Base-by-base conservation (phyloP, 30 jellyfish, hydroid and myxozoan species). In the Turritopsis dohrnii region DNA sequence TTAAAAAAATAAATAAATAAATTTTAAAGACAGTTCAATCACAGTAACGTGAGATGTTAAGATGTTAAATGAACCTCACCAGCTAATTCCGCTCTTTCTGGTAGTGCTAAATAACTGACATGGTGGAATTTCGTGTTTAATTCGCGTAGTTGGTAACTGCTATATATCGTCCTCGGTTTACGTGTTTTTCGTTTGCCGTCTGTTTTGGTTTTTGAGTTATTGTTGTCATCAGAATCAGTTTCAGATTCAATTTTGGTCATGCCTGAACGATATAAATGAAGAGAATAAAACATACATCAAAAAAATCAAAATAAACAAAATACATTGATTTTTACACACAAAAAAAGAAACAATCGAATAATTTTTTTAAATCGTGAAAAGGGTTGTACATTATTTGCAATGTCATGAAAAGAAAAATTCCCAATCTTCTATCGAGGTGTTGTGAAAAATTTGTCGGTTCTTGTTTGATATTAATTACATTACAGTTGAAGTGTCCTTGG, bases 41-140 rank as follows among this genome's bases (percentile, higher is more conserved):
- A 18, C 22, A 18, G 73, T 60, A 23, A 69, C 28, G 77, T 23
- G 77, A 9, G 31, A 69, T 69, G 30, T 9, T 7, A 9, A 69
- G 21, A 69, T 7, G 30, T 9, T 0, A 69, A 23, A 60, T 0
- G 24, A 72, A 19, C 18, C 83, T 24, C 24, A 74, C 83, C 83
- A 1, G 97, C 97, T n/a, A 92, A 95, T 41, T 88, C 96, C 5
- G 96, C 97, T 84, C 97, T 80, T 82, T 92, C 97, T 66, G 97
- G 97, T 19, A 92, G 87, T 1, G 96, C 97, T 27, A 92, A 71
- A 76, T 92, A 92, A 71, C 88, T 96, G 19, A 93, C 77, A 26
- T 82, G 74, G 24, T 90, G 76, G 84, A 92, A 92, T 52, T 90
- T 83, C 27, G 71, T 71, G 83, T 92, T 92, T 16, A 92, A 89